These are phyloP conservation scores for Tetrao urogallus DNA, from an alignment of 2,113 vertebrate species.

Conservation along the genomic window DNA sequence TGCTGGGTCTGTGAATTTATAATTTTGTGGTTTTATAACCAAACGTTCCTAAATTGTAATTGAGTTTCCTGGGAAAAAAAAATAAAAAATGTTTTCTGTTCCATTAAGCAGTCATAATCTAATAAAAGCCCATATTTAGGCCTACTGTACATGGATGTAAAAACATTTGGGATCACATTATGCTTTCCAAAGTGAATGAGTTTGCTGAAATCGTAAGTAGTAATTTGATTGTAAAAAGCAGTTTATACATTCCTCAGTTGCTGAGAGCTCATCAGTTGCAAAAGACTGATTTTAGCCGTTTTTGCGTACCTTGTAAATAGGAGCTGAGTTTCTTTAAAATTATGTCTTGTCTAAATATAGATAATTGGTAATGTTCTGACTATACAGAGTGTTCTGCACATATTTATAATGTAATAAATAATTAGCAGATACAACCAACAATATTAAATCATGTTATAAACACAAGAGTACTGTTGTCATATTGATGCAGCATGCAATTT, in stretches of 20 bases:
- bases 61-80: neutral
- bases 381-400: neutral
- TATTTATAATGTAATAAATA: neutral
- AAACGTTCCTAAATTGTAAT: neutral
- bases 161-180: neutral
- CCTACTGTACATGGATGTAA: neutral
- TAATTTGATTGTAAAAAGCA: constrained; percentile 16
- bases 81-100: neutral
- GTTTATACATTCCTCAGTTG: neutral
- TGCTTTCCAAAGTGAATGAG: neutral
- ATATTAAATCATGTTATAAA: neutral
- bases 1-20: neutral
- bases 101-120: neutral
- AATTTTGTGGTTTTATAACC: neutral
- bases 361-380: neutral
- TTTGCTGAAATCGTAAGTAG: neutral
- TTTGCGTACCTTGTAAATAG: neutral
- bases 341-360: neutral
- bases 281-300: neutral
- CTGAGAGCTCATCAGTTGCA: neutral
- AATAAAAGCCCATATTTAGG: neutral
- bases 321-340: neutral
- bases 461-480: neutral
- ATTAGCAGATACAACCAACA: neutral
- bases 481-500: neutral